Conservation (phyloP, 35 echinoderm and acorn worm genomes). For the Hemicentrotus pulcherrimus region DNA sequence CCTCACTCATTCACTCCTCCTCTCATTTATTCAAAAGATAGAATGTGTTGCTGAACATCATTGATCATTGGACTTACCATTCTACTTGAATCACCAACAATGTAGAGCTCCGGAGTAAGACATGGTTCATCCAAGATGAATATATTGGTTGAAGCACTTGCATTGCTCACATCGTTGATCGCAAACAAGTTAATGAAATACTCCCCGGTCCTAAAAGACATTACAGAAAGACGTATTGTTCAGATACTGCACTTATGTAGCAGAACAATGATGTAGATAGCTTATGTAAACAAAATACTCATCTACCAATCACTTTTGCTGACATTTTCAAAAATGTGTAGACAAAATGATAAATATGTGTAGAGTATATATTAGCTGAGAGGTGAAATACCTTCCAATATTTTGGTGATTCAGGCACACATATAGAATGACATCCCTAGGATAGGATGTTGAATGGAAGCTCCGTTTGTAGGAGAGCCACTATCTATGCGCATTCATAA, state of each 20-base stretch:
- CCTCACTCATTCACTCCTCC: too few relatives aligned
- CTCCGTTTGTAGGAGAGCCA: too few relatives aligned
- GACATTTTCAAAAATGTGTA: neutral
- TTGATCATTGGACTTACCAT: constrained; percentile 55
- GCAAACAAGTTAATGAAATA: constrained; percentile 64
- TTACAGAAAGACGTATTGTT: neutral
- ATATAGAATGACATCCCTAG: too few relatives aligned
- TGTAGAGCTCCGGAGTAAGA: constrained; percentile 58
- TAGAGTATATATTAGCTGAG: too few relatives aligned
- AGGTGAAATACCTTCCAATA: too few relatives aligned
- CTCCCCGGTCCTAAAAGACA: constrained; percentile 68
- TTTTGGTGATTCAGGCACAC: too few relatives aligned
- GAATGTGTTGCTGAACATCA: neutral
- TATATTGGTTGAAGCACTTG: constrained; percentile 33
- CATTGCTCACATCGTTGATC: constrained; percentile 68
- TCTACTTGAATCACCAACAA: constrained; percentile 65
- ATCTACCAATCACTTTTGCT: neutral
- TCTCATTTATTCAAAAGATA: too few relatives aligned
- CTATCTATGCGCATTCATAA: too few relatives aligned
- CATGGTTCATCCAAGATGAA: constrained; percentile 80
- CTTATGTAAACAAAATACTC: neutral
- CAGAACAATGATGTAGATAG: neutral
- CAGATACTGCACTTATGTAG: neutral
- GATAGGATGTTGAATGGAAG: too few relatives aligned
- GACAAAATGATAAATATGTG: too few relatives aligned